Evolutionary conservation across 2,113 vertebrate genomes (phyloP).

Genomic region (Pedionomus torquatus): DNA sequence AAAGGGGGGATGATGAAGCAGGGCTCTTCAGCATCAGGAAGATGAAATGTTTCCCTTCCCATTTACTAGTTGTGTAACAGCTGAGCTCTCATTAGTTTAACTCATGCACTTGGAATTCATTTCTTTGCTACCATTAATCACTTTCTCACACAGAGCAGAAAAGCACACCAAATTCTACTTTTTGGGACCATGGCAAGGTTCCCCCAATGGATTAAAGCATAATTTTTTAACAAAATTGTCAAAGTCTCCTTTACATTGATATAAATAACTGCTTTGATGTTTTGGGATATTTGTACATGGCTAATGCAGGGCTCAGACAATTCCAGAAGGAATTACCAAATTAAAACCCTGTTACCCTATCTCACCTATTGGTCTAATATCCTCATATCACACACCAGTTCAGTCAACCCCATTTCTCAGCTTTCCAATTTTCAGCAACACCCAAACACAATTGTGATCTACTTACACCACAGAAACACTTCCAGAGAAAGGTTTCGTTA

Average conservation of each 20-base stretch:
- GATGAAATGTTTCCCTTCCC: slow-evolving; percentile 19
- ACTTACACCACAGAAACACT: background rate
- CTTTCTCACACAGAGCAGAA: background rate
- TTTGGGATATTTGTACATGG: background rate
- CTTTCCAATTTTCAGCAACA: background rate
- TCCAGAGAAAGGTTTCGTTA: background rate
- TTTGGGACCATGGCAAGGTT: background rate
- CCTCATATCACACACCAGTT: background rate
- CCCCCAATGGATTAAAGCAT: background rate
- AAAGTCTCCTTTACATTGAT: background rate
- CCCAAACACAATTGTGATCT: background rate
- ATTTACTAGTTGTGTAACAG: slow-evolving; percentile 8
- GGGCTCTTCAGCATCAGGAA: background rate
- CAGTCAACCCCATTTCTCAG: background rate
- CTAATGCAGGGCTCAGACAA: background rate
- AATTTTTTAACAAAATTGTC: background rate
- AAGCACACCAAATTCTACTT: background rate
- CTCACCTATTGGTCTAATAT: background rate
- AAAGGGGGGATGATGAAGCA: slow-evolving; percentile 25
- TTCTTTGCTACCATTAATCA: slow-evolving; percentile 29
- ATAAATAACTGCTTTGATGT: background rate
- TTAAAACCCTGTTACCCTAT: background rate
- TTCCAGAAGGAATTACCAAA: background rate
- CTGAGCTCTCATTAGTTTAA: slow-evolving; percentile 24
- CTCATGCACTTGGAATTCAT: background rate